Conservation (phyloP, 2,797 vertebrate genomes). For the Notamacropus eugenii region DNA sequence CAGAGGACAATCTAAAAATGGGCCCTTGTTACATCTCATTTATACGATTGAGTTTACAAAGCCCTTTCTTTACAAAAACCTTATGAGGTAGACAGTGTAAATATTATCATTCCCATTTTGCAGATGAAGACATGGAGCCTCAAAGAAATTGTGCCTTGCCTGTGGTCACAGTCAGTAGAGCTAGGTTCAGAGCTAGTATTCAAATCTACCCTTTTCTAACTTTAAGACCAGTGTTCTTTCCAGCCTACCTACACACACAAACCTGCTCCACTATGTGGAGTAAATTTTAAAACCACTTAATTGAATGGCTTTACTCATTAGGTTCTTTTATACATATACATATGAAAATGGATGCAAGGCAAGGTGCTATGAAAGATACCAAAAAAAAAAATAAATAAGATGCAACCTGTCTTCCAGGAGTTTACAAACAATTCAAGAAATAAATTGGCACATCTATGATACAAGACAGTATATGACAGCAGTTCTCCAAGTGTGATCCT, state of each 20-base stretch:
- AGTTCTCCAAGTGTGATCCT: background rate
- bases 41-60: background rate
- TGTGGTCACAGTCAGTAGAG: background rate
- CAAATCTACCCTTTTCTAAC: background rate
- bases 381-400: background rate
- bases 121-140: background rate
- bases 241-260: background rate
- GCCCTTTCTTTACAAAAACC: background rate
- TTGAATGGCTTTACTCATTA: background rate
- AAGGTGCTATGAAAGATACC: background rate
- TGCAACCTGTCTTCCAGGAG: background rate
- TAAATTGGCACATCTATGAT: background rate
- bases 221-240: background rate
- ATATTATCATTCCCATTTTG: background rate
- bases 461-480: background rate
- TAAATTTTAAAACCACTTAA: background rate
- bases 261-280: background rate
- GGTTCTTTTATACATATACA: background rate
- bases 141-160: background rate
- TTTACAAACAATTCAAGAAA: background rate
- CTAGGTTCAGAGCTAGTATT: background rate
- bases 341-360: background rate
- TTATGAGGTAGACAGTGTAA: background rate
- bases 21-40: background rate
- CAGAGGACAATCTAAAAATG: background rate